Evolutionary conservation across 1,140 invertebrate species (phyloP).

Genomic region (Zeugodacus cucurbitae): DNA sequence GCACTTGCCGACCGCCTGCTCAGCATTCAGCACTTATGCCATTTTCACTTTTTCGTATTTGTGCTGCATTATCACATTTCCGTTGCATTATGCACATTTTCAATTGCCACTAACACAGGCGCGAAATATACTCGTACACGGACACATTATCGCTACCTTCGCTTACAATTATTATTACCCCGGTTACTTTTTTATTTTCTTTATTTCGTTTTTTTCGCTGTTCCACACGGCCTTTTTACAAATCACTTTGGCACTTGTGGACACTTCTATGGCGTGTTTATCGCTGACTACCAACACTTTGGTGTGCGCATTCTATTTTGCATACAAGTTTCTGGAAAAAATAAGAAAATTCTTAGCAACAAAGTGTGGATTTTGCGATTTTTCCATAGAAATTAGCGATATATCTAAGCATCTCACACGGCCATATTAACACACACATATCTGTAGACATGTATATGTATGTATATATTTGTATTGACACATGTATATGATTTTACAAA

Average conservation of each 20-base stretch:
- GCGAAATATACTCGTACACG: background rate
- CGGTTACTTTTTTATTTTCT: background rate
- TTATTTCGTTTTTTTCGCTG: background rate
- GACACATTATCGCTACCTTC: slow-evolving; percentile 7
- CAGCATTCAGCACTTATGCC: background rate
- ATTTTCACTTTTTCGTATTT: slow-evolving; percentile 21
- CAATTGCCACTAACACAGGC: background rate
- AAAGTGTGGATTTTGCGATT: background rate
- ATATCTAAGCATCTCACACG: background rate
- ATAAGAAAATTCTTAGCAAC: background rate
- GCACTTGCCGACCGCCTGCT: background rate
- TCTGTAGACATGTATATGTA: background rate
- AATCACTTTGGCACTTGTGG: background rate
- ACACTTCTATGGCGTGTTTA: background rate
- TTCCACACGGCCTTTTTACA: background rate
- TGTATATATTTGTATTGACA: background rate
- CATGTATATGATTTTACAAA: too few relatives aligned
- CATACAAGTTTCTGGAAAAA: background rate
- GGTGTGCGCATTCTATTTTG: background rate
- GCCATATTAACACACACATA: background rate
- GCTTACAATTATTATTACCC: slow-evolving; percentile 16
- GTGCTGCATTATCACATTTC: slow-evolving; percentile 29
- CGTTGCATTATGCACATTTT: slow-evolving; percentile 4
- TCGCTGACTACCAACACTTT: background rate
- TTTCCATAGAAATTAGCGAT: background rate